A percentile compares a stretch with the other conserved stretches of the same genome.
These are phyloP conservation scores for Melipona beecheii DNA, from an alignment of 2,888 invertebrate genomes.

Conservation along the genomic window DNA sequence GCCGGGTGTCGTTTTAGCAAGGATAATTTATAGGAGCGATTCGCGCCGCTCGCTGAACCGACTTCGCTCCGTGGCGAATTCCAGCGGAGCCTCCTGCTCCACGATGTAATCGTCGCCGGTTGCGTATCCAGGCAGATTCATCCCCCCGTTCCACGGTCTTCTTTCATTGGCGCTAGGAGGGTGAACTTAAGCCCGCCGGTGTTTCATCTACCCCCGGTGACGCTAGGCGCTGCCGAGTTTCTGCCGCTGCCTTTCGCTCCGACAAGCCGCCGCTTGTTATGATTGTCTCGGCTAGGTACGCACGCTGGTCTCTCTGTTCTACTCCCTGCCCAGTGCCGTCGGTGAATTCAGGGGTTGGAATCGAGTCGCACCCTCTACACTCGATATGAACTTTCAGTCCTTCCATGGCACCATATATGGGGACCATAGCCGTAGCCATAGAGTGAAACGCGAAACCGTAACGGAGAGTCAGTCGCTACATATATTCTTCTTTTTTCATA, in stretches of 20 bases:
- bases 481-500: neutral
- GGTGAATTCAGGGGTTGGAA: constrained; percentile 24
- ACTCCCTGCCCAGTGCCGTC: constrained; percentile 56
- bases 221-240: constrained; percentile 10
- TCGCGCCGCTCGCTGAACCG: constrained; percentile 75
- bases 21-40: constrained; percentile 83
- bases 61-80: constrained; percentile 79
- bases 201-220: constrained; percentile 59
- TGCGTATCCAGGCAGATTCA: constrained; percentile 64
- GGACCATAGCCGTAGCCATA: neutral
- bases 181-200: constrained; percentile 69
- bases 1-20: constrained; percentile 78
- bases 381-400: constrained; percentile 49
- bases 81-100: constrained; percentile 61
- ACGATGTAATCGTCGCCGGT: constrained; percentile 55
- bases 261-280: constrained; percentile 72
- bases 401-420: neutral
- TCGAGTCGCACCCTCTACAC: constrained; percentile 35
- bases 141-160: constrained; percentile 50
- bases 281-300: constrained; percentile 67
- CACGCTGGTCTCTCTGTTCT: constrained; percentile 62
- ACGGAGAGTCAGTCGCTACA: constrained; percentile 18
- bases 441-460: neutral
- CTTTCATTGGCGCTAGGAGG: constrained; percentile 68
- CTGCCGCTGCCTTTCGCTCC: constrained; percentile 54